Conservation (phyloP, 2,888 invertebrate genomes). For the Leptinotarsa rubiginosa region DNA sequence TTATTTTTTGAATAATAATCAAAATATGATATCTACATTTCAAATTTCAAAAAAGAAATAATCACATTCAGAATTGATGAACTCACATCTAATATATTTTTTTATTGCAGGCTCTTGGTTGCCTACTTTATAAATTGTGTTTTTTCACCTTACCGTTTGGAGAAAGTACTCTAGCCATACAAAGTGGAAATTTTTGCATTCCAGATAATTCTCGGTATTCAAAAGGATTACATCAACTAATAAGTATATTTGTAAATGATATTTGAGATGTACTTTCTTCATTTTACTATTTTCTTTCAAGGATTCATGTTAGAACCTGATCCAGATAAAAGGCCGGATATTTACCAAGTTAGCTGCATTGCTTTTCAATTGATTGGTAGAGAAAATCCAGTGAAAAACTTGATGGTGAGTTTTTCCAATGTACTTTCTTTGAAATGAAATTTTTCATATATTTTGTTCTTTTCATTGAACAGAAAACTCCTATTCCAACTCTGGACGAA, state of each 20-base stretch:
- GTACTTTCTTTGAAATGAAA: background rate
- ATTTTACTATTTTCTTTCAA: constrained; percentile 52
- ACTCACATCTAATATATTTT: background rate
- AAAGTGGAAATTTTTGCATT: constrained; percentile 87
- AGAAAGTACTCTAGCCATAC: constrained; percentile 92
- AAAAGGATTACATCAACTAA: constrained; percentile 77
- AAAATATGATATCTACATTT: too few relatives aligned
- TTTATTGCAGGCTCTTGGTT: constrained; percentile 80
- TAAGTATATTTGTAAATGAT: constrained; percentile 69
- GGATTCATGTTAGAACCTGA: constrained; percentile 88
- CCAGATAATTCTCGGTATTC: constrained; percentile 84
- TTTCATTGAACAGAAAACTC: constrained; percentile 71
- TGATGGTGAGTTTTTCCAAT: constrained; percentile 72
- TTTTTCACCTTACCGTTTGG: constrained; percentile 92
- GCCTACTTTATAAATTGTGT: constrained; percentile 88
- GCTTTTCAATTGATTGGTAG: constrained; percentile 79
- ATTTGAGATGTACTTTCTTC: constrained; percentile 27
- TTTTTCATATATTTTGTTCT: background rate
- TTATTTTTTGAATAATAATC: too few relatives aligned
- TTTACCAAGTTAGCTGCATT: constrained; percentile 83
- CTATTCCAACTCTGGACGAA: constrained; percentile 74
- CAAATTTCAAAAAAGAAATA: too few relatives aligned
- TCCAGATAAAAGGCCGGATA: constrained; percentile 85
- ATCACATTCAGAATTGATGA: too few relatives aligned
- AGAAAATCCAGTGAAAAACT: constrained; percentile 84